A percentile compares a stretch with the other conserved stretches of the same genome.
phyloP scores from a whole-genome alignment of 2,113 vertebrate species.

The Sula dactylatra region DNA sequence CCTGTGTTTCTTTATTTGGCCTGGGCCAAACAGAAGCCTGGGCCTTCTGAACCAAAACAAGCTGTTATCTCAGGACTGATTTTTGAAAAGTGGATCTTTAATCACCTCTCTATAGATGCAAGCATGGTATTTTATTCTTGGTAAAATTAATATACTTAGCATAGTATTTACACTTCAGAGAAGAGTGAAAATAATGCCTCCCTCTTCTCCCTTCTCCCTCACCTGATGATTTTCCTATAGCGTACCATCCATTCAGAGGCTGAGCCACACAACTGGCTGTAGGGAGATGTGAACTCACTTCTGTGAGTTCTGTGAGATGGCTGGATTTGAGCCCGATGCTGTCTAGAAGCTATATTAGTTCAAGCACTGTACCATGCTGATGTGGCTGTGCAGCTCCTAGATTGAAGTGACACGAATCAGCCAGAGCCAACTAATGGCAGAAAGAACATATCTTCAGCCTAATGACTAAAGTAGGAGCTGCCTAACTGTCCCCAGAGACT shows the following conservation, averaged over 20 bases:
- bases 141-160: background rate
- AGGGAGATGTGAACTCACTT: background rate
- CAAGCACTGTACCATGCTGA: background rate
- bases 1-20: background rate
- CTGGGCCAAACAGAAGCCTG: background rate
- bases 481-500: background rate
- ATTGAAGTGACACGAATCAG: background rate
- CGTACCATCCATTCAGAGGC: background rate
- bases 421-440: accelerated
- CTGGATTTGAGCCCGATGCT: background rate
- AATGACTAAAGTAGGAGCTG: background rate
- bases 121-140: background rate
- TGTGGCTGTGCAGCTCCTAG: background rate
- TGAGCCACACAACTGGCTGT: background rate
- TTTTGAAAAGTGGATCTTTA: background rate
- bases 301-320: background rate
- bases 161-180: background rate
- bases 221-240: background rate
- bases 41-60: background rate
- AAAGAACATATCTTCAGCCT: background rate
- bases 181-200: background rate
- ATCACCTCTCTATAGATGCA: background rate
- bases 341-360: background rate
- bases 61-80: background rate
- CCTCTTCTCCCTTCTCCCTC: background rate